phyloP scores from a whole-genome alignment of 2,113 vertebrate genomes.

The Embiotoca jacksoni region DNA sequence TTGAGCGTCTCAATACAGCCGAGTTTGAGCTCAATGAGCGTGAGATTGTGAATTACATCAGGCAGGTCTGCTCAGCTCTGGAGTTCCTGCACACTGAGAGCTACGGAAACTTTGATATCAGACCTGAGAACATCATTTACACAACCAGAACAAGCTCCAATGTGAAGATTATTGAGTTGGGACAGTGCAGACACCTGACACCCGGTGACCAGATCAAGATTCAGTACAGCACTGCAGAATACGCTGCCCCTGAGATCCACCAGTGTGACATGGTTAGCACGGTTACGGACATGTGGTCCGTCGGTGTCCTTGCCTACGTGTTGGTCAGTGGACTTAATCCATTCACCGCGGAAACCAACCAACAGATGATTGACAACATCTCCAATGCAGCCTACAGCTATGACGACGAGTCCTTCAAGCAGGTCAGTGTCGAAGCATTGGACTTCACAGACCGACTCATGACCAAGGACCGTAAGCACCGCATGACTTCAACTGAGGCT shows the following conservation, averaged over 20 bases:
- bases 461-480: constrained; percentile 95
- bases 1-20: constrained; percentile 91
- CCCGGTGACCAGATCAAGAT: constrained; percentile 95
- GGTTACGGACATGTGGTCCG: constrained; percentile 98
- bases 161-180: constrained; percentile 97
- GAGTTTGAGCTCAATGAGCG: constrained; percentile 94
- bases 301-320: constrained; percentile 93
- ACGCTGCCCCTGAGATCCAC: constrained; percentile 96
- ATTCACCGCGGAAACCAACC: constrained; percentile 97
- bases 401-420: constrained; percentile 95
- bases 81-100: constrained; percentile 91
- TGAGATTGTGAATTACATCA: constrained; percentile 91
- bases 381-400: constrained; percentile 95
- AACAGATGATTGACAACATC: constrained; percentile 97
- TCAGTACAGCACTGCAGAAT: constrained; percentile 94
- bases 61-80: constrained; percentile 93
- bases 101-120: constrained; percentile 96
- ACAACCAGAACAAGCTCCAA: constrained; percentile 90
- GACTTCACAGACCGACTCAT: constrained; percentile 96
- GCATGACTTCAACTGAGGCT: constrained; percentile 95
- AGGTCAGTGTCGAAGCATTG: constrained; percentile 91
- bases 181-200: constrained; percentile 92
- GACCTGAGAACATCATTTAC: constrained; percentile 96
- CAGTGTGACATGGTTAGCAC: constrained; percentile 94
- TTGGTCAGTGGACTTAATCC: constrained; percentile 96